Base-by-base conservation (phyloP, 1,140 invertebrate species). In the Ostrea edulis region DNA sequence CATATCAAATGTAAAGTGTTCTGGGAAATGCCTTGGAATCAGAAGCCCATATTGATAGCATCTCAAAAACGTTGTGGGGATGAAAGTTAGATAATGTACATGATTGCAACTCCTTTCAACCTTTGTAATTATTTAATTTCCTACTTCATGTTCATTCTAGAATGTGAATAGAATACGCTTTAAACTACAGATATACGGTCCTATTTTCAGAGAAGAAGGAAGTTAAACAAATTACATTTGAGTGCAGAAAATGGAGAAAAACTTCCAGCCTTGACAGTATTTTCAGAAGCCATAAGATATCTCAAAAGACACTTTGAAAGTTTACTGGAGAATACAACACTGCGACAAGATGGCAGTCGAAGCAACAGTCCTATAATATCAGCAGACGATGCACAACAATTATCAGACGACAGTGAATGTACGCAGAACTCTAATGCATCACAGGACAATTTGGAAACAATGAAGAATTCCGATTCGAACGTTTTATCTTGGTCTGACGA, bases 171-270 rank as follows among this genome's bases (percentile, higher is more conserved):
- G 17, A 20, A 12, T 55, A 2, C 54, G 17, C 7, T 62, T 20
- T 58, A 17, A 58, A 20, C 12, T 20, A 12, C 9, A 20, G 17
- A 17, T 20, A 5, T n/a, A 25, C 12, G 5, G 4, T 4, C 9
- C 22, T 71, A 9, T 29, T 71, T 71, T 29, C 68, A 71, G 68
- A 71, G 3, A 14, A 71, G 9, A 35, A 71, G 4, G 25, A 71
- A 71, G 14, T 71, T 71, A 71, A 71, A 77, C 4, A 29, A 17
- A 12, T 35, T 77, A 11, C 0, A 77, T 29, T 35, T 77, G 9
- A 77, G 25, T 12, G 68, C 68, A 29, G 68, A 77, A 35, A 77
- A 77, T 77, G 68, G 68, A 12, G 9, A 35, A 25, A 77, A 77
- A 11, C 25, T 77, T 0, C 0, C 29, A 29, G 68, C 25, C 29